A percentile compares a stretch with the other conserved stretches of the same genome.
These are phyloP conservation scores for Gila orcuttii DNA, from an alignment of 2,113 vertebrate genomes.

Conservation along the genomic window DNA sequence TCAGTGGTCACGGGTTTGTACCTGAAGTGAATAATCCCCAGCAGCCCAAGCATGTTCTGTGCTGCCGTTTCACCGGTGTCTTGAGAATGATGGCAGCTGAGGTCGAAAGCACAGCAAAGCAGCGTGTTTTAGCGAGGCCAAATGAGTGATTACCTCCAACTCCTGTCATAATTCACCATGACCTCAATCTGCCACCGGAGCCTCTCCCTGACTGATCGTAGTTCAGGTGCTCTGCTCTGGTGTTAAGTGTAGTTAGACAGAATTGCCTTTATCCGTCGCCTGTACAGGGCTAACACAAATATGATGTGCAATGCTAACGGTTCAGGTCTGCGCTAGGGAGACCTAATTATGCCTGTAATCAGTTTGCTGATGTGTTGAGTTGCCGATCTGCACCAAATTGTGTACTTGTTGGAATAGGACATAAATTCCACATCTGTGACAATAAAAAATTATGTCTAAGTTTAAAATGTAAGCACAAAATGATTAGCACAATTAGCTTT, in stretches of 20 bases:
- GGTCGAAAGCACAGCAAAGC: slow-evolving; percentile 66
- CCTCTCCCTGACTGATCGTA: slow-evolving; percentile 74
- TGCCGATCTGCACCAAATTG: not conserved
- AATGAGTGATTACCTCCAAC: slow-evolving; percentile 79
- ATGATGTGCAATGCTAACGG: not conserved
- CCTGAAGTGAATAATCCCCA: slow-evolving; percentile 67
- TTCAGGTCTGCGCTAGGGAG: not conserved
- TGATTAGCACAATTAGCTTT: slow-evolving; percentile 34
- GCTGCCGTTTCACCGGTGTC: slow-evolving; percentile 67
- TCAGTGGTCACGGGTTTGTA: slow-evolving; percentile 61
- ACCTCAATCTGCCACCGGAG: slow-evolving; percentile 80
- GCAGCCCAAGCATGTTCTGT: slow-evolving; percentile 50
- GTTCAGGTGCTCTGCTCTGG: slow-evolving; percentile 67
- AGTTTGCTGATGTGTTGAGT: not conserved
- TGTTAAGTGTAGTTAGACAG: slow-evolving; percentile 72
- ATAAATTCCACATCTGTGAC: not conserved
- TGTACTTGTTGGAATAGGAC: not conserved
- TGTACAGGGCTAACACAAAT: slow-evolving; percentile 57
- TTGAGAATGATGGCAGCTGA: slow-evolving; percentile 66
- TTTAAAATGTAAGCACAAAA: slow-evolving; percentile 1
- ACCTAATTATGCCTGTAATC: slow-evolving; percentile 6
- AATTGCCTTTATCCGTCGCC: slow-evolving; percentile 69
- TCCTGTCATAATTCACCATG: slow-evolving; percentile 80
- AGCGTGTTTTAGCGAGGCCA: slow-evolving; percentile 58
- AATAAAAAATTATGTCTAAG: not conserved